phyloP scores from a whole-genome alignment of 2,113 vertebrate genomes.

The Alouatta palliata region DNA sequence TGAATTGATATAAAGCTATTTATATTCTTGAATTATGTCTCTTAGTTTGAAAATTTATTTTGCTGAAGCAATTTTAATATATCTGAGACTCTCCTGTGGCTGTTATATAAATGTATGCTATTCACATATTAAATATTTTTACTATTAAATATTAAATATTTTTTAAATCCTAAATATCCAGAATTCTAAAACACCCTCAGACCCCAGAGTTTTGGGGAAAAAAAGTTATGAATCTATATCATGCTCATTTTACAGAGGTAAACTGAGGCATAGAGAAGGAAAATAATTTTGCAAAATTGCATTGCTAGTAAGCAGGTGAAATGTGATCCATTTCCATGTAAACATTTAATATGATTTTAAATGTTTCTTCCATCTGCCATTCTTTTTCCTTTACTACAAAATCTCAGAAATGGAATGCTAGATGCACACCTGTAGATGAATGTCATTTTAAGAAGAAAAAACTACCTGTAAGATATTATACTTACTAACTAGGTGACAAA shows the following conservation, averaged over 20 bases:
- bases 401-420: not conserved
- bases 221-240: not conserved
- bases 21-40: not conserved
- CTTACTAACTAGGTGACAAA: too few species aligned
- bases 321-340: not conserved
- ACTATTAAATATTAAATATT: too few species aligned
- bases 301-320: not conserved
- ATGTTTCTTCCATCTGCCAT: not conserved
- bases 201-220: not conserved
- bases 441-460: not conserved
- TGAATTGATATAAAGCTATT: constrained; percentile 5
- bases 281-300: not conserved
- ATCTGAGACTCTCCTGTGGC: not conserved
- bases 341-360: not conserved
- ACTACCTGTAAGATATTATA: too few species aligned
- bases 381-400: not conserved
- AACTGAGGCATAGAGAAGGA: not conserved
- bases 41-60: constrained; percentile 33
- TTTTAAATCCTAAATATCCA: constrained; percentile 39
- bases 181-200: not conserved
- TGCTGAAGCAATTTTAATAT: not conserved
- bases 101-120: not conserved
- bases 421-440: not conserved
- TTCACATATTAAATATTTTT: too few species aligned
- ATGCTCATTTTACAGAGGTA: not conserved